phyloP scores from a whole-genome alignment of 1,140 invertebrate genomes.

The Rhopalosiphum padi region DNA sequence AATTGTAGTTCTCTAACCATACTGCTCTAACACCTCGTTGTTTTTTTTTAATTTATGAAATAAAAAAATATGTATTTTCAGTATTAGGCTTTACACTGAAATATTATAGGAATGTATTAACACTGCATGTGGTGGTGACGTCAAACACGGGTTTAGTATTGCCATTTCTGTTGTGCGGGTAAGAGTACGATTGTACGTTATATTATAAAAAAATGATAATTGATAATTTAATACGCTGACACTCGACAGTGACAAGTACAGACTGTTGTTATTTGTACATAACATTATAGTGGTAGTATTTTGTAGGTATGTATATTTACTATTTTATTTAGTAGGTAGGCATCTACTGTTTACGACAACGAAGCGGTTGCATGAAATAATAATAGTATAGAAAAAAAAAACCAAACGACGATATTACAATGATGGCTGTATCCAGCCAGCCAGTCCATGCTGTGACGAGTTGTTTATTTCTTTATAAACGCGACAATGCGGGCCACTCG shows the following conservation, averaged over 20 bases:
- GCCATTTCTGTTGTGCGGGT: too few relatives aligned
- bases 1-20: too few relatives aligned
- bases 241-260: neutral
- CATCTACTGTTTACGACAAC: neutral
- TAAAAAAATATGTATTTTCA: too few relatives aligned
- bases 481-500: slow-evolving; percentile 33
- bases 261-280: neutral
- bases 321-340: neutral
- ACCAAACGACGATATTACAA: neutral
- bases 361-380: neutral
- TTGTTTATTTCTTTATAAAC: neutral
- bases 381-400: neutral
- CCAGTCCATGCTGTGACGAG: neutral
- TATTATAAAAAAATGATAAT: neutral
- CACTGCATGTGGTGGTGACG: too few relatives aligned
- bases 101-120: neutral
- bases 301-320: neutral
- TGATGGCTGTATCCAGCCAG: neutral
- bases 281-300: neutral
- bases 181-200: too few relatives aligned
- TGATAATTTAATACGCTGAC: neutral
- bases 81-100: too few relatives aligned
- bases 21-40: too few relatives aligned
- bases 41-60: too few relatives aligned
- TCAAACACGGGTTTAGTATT: neutral